These are phyloP conservation scores for Scaptomyza tumidula DNA, from an alignment of 2,888 invertebrate genomes.

Conservation along the genomic window DNA sequence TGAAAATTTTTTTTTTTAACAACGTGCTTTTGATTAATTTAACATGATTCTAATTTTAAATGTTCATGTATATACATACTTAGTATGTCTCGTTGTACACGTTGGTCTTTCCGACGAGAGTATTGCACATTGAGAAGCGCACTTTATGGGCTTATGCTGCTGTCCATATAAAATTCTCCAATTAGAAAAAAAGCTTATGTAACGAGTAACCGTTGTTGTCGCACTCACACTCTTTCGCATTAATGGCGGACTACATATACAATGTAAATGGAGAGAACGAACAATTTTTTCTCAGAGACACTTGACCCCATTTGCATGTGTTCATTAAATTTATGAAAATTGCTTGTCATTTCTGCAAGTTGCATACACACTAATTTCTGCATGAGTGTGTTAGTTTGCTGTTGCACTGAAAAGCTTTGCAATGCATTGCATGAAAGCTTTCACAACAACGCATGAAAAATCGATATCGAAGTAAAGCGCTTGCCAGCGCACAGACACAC, in stretches of 20 bases:
- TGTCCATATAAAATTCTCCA: conserved; percentile 37
- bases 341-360: conserved; percentile 59
- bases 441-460: conserved; percentile 67
- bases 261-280: conserved; percentile 42
- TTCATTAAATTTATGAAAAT: conserved; percentile 63
- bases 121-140: conserved; percentile 32
- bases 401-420: conserved; percentile 61
- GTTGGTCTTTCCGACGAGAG: conserved; percentile 2
- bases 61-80: not conserved
- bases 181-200: conserved; percentile 73
- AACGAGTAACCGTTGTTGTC: conserved; percentile 46
- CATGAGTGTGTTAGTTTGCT: conserved; percentile 15
- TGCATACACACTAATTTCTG: conserved; percentile 27
- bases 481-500: conserved; percentile 22
- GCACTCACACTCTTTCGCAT: conserved; percentile 36
- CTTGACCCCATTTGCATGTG: conserved; percentile 80
- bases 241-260: conserved; percentile 30
- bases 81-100: not conserved
- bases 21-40: conserved; percentile 44
- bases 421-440: conserved; percentile 58
- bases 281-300: conserved; percentile 71
- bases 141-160: conserved; percentile 47
- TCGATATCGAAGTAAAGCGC: conserved; percentile 70
- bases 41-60: conserved; percentile 3
- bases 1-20: conserved; percentile 31